Evolutionary conservation across 2,113 vertebrate species (phyloP).

Genomic region (Albula goreensis): DNA sequence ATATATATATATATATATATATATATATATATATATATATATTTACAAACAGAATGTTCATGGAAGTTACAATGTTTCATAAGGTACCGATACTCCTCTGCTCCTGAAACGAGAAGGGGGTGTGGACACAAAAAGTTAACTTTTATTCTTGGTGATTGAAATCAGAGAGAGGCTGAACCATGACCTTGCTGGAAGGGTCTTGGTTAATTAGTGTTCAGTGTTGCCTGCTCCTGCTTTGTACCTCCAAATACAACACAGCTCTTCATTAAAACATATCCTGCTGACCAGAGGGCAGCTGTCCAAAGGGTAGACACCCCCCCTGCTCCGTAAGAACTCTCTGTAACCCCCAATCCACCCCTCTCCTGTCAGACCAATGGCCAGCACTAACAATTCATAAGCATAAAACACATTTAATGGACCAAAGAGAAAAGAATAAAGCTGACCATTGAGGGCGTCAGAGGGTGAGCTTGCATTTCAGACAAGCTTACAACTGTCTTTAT

Average conservation of each 20-base stretch:
- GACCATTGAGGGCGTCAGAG: neutral
- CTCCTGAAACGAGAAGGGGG: too few species aligned
- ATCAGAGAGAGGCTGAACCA: slow-evolving; percentile 38
- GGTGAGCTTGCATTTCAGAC: neutral
- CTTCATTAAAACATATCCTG: slow-evolving; percentile 66
- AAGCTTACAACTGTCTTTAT: neutral
- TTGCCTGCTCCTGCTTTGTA: slow-evolving; percentile 39
- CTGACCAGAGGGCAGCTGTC: slow-evolving; percentile 58
- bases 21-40: too few species aligned
- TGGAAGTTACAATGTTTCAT: too few species aligned
- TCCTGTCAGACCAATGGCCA: neutral
- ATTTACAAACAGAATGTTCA: too few species aligned
- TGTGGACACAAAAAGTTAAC: slow-evolving; percentile 11
- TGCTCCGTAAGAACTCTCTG: slow-evolving; percentile 26
- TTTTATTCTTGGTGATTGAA: slow-evolving; percentile 52
- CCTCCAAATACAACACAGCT: slow-evolving; percentile 47
- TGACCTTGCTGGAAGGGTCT: slow-evolving; percentile 47
- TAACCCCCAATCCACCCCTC: neutral
- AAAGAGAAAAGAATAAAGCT: neutral
- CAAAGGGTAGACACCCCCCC: slow-evolving; percentile 43
- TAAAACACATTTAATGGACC: neutral
- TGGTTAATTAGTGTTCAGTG: slow-evolving; percentile 57
- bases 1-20: too few species aligned
- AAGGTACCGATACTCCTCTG: too few species aligned
- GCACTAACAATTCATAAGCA: neutral